phyloP scores from a whole-genome alignment of 2,113 vertebrate species.

The Zeus faber region DNA sequence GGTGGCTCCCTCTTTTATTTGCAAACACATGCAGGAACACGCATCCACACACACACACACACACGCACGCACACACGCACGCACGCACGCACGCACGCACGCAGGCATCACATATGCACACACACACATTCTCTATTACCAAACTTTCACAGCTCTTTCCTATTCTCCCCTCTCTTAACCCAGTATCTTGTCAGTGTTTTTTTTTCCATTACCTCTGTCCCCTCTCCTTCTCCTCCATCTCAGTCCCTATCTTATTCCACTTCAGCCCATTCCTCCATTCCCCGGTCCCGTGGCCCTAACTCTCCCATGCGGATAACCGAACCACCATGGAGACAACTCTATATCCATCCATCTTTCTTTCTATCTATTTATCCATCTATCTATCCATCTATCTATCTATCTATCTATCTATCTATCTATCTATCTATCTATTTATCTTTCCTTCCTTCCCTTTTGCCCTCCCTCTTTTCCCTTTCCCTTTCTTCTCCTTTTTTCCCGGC shows the following conservation, averaged over 20 bases:
- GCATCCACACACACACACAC: slow-evolving; percentile 30
- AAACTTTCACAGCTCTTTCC: slow-evolving; percentile 63
- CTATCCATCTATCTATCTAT: slow-evolving; percentile 45
- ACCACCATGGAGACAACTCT: slow-evolving; percentile 71
- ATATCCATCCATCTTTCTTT: slow-evolving; percentile 68
- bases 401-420: slow-evolving; percentile 46
- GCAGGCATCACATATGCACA: too few species aligned
- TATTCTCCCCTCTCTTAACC: slow-evolving; percentile 37
- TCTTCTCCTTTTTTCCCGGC: slow-evolving; percentile 50
- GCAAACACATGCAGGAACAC: slow-evolving; percentile 7
- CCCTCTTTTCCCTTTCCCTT: slow-evolving; percentile 24
- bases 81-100: not conserved
- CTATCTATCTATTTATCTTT: slow-evolving; percentile 52
- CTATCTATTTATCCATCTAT: slow-evolving; percentile 56
- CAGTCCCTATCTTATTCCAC: slow-evolving; percentile 56
- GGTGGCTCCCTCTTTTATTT: too few species aligned
- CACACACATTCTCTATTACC: slow-evolving; percentile 37
- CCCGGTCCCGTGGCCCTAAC: slow-evolving; percentile 48
- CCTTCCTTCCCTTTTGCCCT: slow-evolving; percentile 48
- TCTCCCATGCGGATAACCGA: slow-evolving; percentile 66
- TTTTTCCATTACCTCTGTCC: slow-evolving; percentile 53
- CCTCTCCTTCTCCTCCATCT: slow-evolving; percentile 51
- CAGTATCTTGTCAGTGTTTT: slow-evolving; percentile 61
- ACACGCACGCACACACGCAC: slow-evolving; percentile 12
- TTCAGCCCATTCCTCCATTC: slow-evolving; percentile 47